These are phyloP conservation scores for Andrena chrysosceles DNA, from an alignment of 2,888 invertebrate genomes.

Conservation along the genomic window DNA sequence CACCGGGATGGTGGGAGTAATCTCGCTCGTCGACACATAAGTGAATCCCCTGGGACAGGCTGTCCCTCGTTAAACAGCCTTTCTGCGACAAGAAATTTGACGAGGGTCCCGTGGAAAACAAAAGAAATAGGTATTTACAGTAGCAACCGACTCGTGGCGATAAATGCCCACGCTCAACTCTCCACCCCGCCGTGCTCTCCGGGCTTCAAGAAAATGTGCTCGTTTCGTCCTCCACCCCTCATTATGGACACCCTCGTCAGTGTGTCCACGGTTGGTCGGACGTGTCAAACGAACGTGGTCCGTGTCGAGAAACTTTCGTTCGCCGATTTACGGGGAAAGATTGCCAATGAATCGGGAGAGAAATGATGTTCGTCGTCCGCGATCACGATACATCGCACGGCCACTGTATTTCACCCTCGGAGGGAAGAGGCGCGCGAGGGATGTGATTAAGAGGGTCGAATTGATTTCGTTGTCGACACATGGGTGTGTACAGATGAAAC, in stretches of 20 bases:
- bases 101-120: slow-evolving; percentile 65
- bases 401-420: neutral
- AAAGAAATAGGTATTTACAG: slow-evolving; percentile 64
- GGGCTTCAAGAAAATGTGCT: slow-evolving; percentile 49
- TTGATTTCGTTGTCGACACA: slow-evolving; percentile 40
- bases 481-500: neutral
- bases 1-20: slow-evolving; percentile 3
- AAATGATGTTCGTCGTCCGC: slow-evolving; percentile 21
- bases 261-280: slow-evolving; percentile 26
- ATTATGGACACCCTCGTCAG: slow-evolving; percentile 47
- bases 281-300: slow-evolving; percentile 43
- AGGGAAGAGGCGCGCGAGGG: neutral
- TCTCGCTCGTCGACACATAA: slow-evolving; percentile 41
- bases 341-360: slow-evolving; percentile 41
- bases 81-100: slow-evolving; percentile 74
- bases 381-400: slow-evolving; percentile 15
- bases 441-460: slow-evolving; percentile 24
- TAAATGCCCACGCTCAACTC: slow-evolving; percentile 53
- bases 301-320: slow-evolving; percentile 7
- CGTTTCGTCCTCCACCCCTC: slow-evolving; percentile 58
- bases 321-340: slow-evolving; percentile 33
- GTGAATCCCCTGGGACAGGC: slow-evolving; percentile 51
- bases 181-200: neutral
- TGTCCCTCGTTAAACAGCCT: slow-evolving; percentile 51
- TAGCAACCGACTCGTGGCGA: slow-evolving; percentile 53